A percentile compares a stretch with the other conserved stretches of the same genome.
phyloP scores from a whole-genome alignment of 2,113 vertebrate genomes.

The Zosterops borbonicus region DNA sequence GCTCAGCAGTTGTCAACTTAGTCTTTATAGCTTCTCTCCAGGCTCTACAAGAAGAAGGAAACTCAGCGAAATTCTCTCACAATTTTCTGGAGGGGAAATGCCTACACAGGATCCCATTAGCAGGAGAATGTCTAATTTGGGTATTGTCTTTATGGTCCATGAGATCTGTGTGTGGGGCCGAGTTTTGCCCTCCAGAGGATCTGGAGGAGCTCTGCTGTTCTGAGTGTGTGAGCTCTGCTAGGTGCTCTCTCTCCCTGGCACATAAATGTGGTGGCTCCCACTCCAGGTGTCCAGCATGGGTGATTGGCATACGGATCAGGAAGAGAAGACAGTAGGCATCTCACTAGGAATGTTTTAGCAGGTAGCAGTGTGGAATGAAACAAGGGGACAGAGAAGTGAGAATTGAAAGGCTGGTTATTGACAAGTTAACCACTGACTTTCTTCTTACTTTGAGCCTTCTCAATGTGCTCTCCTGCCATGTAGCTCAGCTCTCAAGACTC shows the following conservation, averaged over 20 bases:
- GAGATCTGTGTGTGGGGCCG: neutral
- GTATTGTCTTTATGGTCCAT: neutral
- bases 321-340: neutral
- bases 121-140: neutral
- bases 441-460: neutral
- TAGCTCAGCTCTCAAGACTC: neutral
- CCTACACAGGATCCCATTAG: no score
- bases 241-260: neutral
- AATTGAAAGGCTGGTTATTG: neutral
- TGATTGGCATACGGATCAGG: neutral
- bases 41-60: neutral
- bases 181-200: no score
- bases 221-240: neutral
- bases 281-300: neutral
- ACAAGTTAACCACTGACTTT: neutral
- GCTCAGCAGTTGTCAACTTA: neutral
- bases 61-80: neutral
- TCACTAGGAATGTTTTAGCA: neutral
- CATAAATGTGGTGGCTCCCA: neutral
- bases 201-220: neutral
- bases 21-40: neutral
- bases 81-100: neutral
- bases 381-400: neutral
- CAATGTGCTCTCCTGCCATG: accelerated
- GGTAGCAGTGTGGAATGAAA: neutral